Conservation (phyloP, 2,113 vertebrate species). For the Leuciscus idus region DNA sequence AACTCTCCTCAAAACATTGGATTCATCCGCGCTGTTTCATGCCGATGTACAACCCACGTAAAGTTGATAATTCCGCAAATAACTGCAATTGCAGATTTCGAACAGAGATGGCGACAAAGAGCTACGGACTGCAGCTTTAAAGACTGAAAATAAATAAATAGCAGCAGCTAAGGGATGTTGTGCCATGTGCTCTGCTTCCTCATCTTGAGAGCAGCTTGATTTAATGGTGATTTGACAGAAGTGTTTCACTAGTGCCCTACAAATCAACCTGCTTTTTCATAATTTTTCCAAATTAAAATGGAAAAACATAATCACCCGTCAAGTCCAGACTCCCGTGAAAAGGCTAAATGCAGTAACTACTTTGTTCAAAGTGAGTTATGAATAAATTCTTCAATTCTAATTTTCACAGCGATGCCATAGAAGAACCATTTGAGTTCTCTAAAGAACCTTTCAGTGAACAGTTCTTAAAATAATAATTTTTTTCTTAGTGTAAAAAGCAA, state of each 20-base stretch:
- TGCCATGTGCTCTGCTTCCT: constrained; percentile 3
- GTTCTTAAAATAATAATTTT: no score
- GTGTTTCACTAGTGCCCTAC: background rate
- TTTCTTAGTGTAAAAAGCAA: background rate
- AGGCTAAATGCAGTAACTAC: background rate
- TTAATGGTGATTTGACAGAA: background rate
- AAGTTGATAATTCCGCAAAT: no score
- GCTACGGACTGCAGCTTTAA: background rate
- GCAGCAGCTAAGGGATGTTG: background rate
- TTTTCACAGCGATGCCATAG: background rate
- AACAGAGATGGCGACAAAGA: no score
- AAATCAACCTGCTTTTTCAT: background rate
- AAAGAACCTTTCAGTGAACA: background rate
- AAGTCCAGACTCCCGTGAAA: background rate
- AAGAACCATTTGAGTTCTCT: background rate
- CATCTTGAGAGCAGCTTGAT: background rate
- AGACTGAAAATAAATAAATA: constrained; percentile 4
- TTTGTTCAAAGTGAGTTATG: background rate
- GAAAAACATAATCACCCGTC: background rate
- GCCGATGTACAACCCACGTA: no score
- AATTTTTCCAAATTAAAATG: background rate
- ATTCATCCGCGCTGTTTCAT: no score
- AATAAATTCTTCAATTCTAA: background rate
- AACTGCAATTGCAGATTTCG: no score
- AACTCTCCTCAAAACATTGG: no score